Base-by-base conservation (phyloP, 1,140 invertebrate species). In the Delia radicum region DNA sequence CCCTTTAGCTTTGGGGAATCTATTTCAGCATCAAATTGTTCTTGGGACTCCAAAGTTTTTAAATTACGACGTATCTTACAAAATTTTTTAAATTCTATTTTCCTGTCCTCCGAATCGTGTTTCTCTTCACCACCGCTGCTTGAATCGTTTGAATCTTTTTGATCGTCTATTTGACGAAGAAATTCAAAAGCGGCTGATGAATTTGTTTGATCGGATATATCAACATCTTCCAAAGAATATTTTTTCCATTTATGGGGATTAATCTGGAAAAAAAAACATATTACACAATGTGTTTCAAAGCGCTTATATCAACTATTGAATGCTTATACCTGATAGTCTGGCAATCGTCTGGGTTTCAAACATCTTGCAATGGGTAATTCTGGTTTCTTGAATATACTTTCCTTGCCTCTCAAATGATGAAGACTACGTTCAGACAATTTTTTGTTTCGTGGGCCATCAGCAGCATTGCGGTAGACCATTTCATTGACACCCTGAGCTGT, bases 231-330 rank as follows among this genome's bases (percentile, higher is more conserved):
- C 13, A 95, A 83, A 18, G 89, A 91, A 77, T 95, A 95, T 80
- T 91, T 93, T 1, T 88, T 90, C 92, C 93, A 94, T 82, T 93
- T 94, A 78, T 92, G 88, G 6, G 93, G 93, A 87, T 94, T 92
- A 77, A 88, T 90, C 76, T 83, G 5, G 8, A 10, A 3, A 61
- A 26, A 75, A 15, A 27, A n/a, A 13, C 2, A 15, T 26, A 7
- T 42, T 37, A 26, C 2, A 18, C 69, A 31, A 72, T 75, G 63
- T 24, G n/a, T 2, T n/a, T n/a, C n/a, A n/a, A n/a, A n/a, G n/a
- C n/a, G n/a, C n/a, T n/a, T n/a, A n/a, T n/a, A n/a, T n/a, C n/a
- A n/a, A n/a, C n/a, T 61, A 15, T 24, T 15, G 4, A 6, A 13
- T 1, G 12, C 12, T 46, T n/a, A n/a, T 10, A 86, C 79, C 78